Conservation (phyloP, 2,888 invertebrate genomes). For the Xanthostigma xanthostigma region DNA sequence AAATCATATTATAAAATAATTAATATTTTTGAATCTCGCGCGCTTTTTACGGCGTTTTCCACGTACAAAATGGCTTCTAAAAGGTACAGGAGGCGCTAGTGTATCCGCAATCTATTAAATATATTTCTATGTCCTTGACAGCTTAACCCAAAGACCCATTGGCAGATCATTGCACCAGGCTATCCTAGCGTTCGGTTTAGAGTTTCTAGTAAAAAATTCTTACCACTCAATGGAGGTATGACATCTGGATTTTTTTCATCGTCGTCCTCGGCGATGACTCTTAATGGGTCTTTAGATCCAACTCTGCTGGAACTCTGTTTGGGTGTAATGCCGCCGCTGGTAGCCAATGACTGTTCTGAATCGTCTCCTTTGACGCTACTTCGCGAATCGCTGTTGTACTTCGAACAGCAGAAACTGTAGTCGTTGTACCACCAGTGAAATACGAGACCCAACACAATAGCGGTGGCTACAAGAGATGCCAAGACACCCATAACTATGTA, state of each 20-base stretch:
- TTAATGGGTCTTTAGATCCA: slow-evolving; percentile 1
- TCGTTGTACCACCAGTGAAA: slow-evolving; percentile 6
- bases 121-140: no score
- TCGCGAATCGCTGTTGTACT: neutral
- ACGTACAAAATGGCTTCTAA: no score
- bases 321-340: neutral
- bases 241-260: slow-evolving; percentile 6
- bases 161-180: no score
- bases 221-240: slow-evolving; percentile 3
- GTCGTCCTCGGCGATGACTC: slow-evolving; percentile 1
- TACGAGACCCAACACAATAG: slow-evolving; percentile 1
- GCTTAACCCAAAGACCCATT: no score
- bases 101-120: no score
- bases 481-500: slow-evolving; percentile 4
- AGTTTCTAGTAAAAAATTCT: neutral
- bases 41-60: no score
- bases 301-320: neutral
- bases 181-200: no score
- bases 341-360: neutral
- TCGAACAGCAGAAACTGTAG: neutral
- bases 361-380: neutral
- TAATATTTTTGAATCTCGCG: no score
- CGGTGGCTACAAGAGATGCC: slow-evolving; percentile 1
- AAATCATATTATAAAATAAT: no score
- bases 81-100: no score